phyloP scores from a whole-genome alignment of 1,140 invertebrate genomes.

The Eciton burchellii region DNA sequence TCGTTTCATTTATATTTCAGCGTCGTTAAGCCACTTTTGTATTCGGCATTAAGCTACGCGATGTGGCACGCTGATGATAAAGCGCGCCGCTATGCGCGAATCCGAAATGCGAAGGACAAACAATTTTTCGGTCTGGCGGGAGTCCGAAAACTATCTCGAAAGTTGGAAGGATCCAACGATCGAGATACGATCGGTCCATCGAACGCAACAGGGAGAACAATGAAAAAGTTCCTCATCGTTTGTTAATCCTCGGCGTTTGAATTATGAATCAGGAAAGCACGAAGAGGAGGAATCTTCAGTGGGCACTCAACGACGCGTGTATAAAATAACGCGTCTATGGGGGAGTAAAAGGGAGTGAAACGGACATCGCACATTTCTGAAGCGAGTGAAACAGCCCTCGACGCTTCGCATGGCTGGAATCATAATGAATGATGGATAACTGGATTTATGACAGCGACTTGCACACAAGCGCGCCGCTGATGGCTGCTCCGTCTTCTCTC shows the following conservation, averaged over 20 bases:
- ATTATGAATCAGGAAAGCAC: slow-evolving; percentile 33
- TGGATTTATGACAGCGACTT: slow-evolving; percentile 28
- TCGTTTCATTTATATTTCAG: slow-evolving; percentile 51
- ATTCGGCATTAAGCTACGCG: not conserved
- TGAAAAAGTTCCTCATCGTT: not conserved
- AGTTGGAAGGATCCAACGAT: slow-evolving; percentile 27
- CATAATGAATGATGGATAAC: slow-evolving; percentile 38
- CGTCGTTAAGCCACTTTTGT: slow-evolving; percentile 34
- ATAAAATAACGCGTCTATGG: slow-evolving; percentile 25
- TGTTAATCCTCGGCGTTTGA: not conserved
- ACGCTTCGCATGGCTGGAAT: slow-evolving; percentile 40
- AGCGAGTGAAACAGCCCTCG: slow-evolving; percentile 10
- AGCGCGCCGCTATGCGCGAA: not conserved
- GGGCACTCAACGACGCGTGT: not conserved
- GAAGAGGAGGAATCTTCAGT: slow-evolving; percentile 10
- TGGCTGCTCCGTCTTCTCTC: slow-evolving; percentile 8
- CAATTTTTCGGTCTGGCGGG: not conserved
- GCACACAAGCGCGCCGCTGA: not conserved
- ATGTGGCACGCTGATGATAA: slow-evolving; percentile 30
- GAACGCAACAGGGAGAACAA: not conserved
- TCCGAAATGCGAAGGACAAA: slow-evolving; percentile 2
- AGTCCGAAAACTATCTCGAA: not conserved
- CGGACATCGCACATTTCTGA: slow-evolving; percentile 44
- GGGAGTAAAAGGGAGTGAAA: slow-evolving; percentile 23
- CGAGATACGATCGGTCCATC: not conserved